Base-by-base conservation (phyloP, 2,888 invertebrate species). In the Onthophagus sagittarius region DNA sequence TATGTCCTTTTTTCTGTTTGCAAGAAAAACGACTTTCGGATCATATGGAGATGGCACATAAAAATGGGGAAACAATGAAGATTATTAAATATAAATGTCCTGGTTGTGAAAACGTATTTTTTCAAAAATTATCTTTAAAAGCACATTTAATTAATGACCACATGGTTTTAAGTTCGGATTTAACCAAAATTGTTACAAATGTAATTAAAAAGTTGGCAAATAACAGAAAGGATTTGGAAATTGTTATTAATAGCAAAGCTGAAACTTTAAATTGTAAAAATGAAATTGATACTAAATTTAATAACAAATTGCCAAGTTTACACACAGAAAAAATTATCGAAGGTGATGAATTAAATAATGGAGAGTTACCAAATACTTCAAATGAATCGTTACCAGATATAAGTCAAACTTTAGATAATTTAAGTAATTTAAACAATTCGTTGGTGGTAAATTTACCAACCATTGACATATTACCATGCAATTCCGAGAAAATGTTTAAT, bases 81-180 rank as follows among this genome's bases (percentile, higher is more conserved):
- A 86, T 88, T 77, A 85, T 87, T 72, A 87, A 88, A 75, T 86
- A 91, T 5, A 86, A 86, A 76, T 93, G 93, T 79, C 92, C 92
- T 11, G 92, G 91, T 6, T 93, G 92, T 80, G 83, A 87, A 0
- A 91, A 91, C 80, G 83, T 89, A 1, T 92, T 92, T 80, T 90
- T 89, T 79, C 88, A 89, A 7, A 88, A 88, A 78, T 88, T 90
- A 79, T 89, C 90, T 0, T 83, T 93, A 0, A 86, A 90, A 77
- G 87, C 88, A 4, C 93, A 93, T 81, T 84, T 93, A 4, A 87
- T 89, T 23, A 88, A 89, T 79, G 92, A 93, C 81, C 93, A 93
- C 81, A 89, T 90, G 82, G 90, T 93, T 86, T 88, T 86, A 53
- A 86, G 87, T 73, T 87, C 87, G 77, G 91, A 92, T 80, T 84